These are phyloP conservation scores for Branchipolynoe longqiensis DNA, from an alignment of 2,888 invertebrate genomes.

Conservation along the genomic window DNA sequence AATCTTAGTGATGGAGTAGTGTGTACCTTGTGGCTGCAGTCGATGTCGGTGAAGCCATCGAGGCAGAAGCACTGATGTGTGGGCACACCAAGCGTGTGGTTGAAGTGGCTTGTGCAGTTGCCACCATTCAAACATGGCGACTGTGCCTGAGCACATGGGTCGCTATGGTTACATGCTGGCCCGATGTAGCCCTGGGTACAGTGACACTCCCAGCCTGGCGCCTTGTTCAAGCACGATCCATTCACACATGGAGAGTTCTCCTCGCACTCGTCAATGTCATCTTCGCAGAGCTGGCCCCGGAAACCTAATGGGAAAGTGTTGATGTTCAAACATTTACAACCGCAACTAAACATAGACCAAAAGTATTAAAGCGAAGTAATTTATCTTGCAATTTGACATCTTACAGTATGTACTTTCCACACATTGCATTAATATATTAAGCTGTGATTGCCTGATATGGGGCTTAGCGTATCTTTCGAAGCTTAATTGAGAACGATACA, in stretches of 20 bases:
- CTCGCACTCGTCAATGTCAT: constrained; percentile 58
- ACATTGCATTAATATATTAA: too few species aligned
- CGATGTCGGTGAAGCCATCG: constrained; percentile 18
- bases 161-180: constrained; percentile 36
- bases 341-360: too few species aligned
- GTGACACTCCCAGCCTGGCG: constrained; percentile 22
- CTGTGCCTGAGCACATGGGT: constrained; percentile 61
- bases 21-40: constrained; percentile 53
- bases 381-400: too few species aligned
- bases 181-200: constrained; percentile 59
- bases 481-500: too few species aligned
- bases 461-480: too few species aligned
- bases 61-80: constrained; percentile 42
- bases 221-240: constrained; percentile 81
- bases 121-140: constrained; percentile 82
- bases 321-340: too few species aligned
- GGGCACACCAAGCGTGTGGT: background rate
- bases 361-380: too few species aligned
- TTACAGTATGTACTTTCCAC: too few species aligned
- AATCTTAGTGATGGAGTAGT: too few species aligned
- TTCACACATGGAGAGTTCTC: constrained; percentile 77
- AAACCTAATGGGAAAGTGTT: too few species aligned
- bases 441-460: too few species aligned
- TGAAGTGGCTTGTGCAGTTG: constrained; percentile 72
- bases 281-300: constrained; percentile 31